Conservation (phyloP, 2,797 vertebrate species). For the Sarcophilus harrisii region DNA sequence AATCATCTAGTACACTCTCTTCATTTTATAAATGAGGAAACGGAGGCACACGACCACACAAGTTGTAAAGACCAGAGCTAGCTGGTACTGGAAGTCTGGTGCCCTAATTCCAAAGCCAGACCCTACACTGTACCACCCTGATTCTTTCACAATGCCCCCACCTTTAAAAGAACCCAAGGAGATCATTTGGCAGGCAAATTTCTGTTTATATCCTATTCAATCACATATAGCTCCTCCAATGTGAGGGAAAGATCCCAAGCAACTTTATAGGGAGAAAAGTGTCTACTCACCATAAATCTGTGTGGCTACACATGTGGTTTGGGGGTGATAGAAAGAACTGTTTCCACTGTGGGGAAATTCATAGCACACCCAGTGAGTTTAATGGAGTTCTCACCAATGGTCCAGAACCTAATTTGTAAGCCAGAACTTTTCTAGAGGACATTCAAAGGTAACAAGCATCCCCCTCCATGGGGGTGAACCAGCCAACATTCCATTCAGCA, state of each 20-base stretch:
- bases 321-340: neutral
- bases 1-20: neutral
- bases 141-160: neutral
- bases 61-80: neutral
- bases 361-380: neutral
- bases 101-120: neutral
- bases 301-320: neutral
- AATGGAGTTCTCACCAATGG: neutral
- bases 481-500: conserved; percentile 73
- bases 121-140: neutral
- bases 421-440: conserved; percentile 18
- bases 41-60: neutral
- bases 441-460: neutral
- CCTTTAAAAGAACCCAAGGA: neutral
- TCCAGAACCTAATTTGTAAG: neutral
- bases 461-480: conserved; percentile 54
- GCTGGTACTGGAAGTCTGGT: neutral
- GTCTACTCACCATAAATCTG: neutral
- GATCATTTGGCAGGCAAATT: fast-evolving
- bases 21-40: neutral
- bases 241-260: neutral
- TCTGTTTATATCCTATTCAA: neutral
- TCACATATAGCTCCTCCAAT: neutral
- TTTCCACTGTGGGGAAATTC: neutral
- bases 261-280: neutral